A percentile compares a stretch with the other conserved stretches of the same genome.
These are phyloP conservation scores for Lagria hirta DNA, from an alignment of 2,888 invertebrate genomes.

Conservation along the genomic window DNA sequence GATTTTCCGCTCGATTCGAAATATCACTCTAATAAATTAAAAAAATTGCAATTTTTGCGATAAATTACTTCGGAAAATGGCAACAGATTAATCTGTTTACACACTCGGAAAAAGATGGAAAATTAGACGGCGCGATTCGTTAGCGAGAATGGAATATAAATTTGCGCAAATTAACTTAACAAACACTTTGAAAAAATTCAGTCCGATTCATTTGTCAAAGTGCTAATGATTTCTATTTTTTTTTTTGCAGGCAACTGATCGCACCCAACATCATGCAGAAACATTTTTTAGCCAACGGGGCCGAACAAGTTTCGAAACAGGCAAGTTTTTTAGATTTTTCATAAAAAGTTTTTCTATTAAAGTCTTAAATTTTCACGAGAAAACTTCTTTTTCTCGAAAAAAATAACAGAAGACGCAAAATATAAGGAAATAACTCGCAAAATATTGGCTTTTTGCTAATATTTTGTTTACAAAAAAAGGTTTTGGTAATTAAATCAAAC, in stretches of 20 bases:
- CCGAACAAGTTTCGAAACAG: slow-evolving; percentile 79
- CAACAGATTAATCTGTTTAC: slow-evolving; percentile 37
- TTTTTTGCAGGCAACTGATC: slow-evolving; percentile 80
- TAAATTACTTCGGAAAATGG: slow-evolving; percentile 36
- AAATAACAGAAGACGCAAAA: no score
- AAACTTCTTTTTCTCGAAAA: no score
- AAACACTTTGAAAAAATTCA: slow-evolving; percentile 22
- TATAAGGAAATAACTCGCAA: no score
- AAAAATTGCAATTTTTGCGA: no score
- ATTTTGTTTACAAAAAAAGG: no score
- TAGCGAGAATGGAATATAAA: slow-evolving; percentile 19
- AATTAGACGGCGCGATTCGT: slow-evolving; percentile 26
- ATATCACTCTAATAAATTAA: no score
- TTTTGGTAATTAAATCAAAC: no score
- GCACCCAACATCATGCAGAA: slow-evolving; percentile 91
- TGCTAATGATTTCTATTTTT: slow-evolving; percentile 4
- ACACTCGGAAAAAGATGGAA: slow-evolving; percentile 24
- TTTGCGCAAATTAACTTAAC: slow-evolving; percentile 21
- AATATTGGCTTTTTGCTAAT: no score
- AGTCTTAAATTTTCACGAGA: no score
- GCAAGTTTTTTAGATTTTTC: slow-evolving; percentile 55
- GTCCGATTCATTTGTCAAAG: slow-evolving; percentile 20
- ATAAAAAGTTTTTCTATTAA: no score
- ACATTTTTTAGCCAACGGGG: slow-evolving; percentile 83
- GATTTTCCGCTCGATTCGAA: no score